Base-by-base conservation (phyloP, 2,113 vertebrate genomes). In the Caranx ignobilis region DNA sequence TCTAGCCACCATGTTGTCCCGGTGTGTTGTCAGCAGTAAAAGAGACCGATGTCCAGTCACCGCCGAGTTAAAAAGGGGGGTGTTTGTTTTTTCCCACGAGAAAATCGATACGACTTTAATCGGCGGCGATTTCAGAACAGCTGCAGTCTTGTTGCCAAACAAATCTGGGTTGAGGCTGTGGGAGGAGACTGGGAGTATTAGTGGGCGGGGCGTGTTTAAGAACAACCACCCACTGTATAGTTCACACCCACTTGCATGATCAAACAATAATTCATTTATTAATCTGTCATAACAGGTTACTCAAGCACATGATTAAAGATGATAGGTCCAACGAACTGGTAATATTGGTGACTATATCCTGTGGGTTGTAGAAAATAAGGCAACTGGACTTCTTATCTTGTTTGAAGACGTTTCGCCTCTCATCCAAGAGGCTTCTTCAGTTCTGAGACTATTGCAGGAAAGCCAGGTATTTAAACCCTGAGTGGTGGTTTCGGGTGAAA, bases 61-160 rank as follows among this genome's bases (percentile, higher is more conserved):
- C 11, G 26, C 37, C 21, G 47, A 0, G 32, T 55, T 81, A 65
- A 57, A 81, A 60, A 45, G 26, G 34, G 8, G 2, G 6, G 12
- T 56, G 68, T 75, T 84, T 83, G 70, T 66, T 77, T 82, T 41
- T 6, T 48, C n/a, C 1, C 19, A 21, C 76, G n/a, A 60, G n/a
- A 8, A 45, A 75, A 75, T 78, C 61, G 56, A 89, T 82, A 6
- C 2, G 0, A 3, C 18, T 9, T 26, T 26, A 26, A 48, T 8
- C 61, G 10, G 50, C 50, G 1, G 32, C 6, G 3, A 37, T 59
- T 78, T 50, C 1, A 61, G 35, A 77, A 83, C 31, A 3, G 5
- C 6, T 0, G 0, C 35, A 15, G 21, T 37, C 64, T 80, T 91
- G 82, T 88, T 85, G 81, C 56, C 82, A 91, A 91, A 93, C 85